These are phyloP conservation scores for Drosophila sproati DNA, from an alignment of 1,140 invertebrate species.

Conservation along the genomic window DNA sequence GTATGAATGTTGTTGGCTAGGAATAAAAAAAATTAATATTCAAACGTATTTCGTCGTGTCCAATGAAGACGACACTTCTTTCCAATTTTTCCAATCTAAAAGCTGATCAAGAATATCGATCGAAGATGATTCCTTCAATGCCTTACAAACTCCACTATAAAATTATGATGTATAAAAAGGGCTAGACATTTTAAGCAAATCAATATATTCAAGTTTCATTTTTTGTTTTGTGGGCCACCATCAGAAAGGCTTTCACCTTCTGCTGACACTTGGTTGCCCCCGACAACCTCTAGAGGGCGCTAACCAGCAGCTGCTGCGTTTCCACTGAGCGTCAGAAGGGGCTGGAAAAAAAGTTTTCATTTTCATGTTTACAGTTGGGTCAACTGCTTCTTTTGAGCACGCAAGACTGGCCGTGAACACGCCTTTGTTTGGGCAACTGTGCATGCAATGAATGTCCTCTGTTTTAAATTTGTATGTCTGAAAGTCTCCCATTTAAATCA, in stretches of 20 bases:
- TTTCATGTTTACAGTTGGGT: too few species aligned
- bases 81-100: too few species aligned
- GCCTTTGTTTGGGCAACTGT: background rate
- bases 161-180: background rate
- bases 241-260: background rate
- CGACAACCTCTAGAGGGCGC: constrained; percentile 23
- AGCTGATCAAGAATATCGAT: too few species aligned
- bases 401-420: background rate
- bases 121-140: too few species aligned
- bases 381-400: too few species aligned
- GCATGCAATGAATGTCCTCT: background rate
- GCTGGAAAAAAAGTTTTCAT: too few species aligned
- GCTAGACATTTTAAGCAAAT: constrained; percentile 21
- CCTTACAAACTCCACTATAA: too few species aligned
- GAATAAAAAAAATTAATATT: too few species aligned
- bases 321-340: background rate
- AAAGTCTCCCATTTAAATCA: too few species aligned
- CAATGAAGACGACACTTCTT: too few species aligned
- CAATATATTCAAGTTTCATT: constrained; percentile 8
- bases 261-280: constrained; percentile 8
- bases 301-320: constrained; percentile 9
- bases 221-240: background rate
- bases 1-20: too few species aligned
- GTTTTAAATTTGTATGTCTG: background rate
- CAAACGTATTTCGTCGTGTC: too few species aligned